Evolutionary conservation across 2,888 invertebrate species (phyloP).

Genomic region (Volucella zonaria): DNA sequence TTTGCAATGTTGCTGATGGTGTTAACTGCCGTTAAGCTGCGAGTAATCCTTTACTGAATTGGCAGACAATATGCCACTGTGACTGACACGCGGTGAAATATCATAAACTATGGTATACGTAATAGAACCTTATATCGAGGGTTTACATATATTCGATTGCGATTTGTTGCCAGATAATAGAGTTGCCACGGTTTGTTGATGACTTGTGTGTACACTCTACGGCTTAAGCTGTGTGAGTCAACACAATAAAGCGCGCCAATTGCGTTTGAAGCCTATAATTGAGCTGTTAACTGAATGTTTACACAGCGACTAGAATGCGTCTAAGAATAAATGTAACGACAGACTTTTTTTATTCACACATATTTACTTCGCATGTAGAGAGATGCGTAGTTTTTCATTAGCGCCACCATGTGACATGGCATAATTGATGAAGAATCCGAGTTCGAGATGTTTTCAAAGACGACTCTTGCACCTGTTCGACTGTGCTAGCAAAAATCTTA

Average conservation of each 20-base stretch:
- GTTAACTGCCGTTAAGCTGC: constrained; percentile 35
- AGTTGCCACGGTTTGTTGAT: constrained; percentile 3
- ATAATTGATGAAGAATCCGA: constrained; percentile 30
- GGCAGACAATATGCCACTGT: constrained; percentile 34
- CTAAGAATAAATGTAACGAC: constrained; percentile 34
- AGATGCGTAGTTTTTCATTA: constrained; percentile 54
- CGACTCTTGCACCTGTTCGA: constrained; percentile 47
- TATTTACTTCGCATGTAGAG: constrained; percentile 50
- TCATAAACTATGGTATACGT: constrained; percentile 15
- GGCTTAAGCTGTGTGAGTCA: constrained; percentile 14
- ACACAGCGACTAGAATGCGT: constrained; percentile 10
- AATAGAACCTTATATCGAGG: constrained; percentile 9
- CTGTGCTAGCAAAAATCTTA: not conserved
- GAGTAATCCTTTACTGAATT: constrained; percentile 30
- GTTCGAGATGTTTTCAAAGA: constrained; percentile 19
- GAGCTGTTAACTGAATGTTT: constrained; percentile 51
- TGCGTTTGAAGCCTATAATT: constrained; percentile 23
- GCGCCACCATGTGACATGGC: constrained; percentile 51
- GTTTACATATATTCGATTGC: constrained; percentile 14
- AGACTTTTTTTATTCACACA: constrained; percentile 23
- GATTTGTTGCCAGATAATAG: constrained; percentile 21
- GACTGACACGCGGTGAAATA: not conserved
- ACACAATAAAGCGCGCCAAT: not conserved
- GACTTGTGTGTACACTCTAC: not conserved
- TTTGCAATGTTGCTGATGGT: not conserved